Conservation (phyloP, 64 coral and sea anemone genomes). For the Montipora sp. region DNA sequence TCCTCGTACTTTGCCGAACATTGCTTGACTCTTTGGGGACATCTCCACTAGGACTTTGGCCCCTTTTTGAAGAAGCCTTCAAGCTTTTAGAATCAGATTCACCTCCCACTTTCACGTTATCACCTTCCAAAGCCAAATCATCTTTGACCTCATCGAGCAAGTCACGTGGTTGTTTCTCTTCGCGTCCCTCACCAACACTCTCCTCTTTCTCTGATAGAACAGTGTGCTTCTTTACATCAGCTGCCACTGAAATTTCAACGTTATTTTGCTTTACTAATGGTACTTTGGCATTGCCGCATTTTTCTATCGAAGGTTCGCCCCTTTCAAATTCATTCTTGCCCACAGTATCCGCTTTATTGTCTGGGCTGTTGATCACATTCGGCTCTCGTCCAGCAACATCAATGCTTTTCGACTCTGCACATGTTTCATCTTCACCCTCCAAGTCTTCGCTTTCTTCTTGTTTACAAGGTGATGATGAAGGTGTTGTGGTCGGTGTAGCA, state of each 20-base stretch:
- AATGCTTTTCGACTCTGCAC: background rate
- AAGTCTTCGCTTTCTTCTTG: background rate
- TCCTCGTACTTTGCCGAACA: slow-evolving; percentile 5
- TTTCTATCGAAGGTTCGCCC: background rate
- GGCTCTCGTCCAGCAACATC: background rate
- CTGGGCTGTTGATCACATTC: background rate
- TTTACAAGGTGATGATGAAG: background rate
- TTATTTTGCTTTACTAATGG: background rate
- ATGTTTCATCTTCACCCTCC: background rate
- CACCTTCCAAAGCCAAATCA: background rate
- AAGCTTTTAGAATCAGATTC: background rate
- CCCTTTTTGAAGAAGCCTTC: background rate
- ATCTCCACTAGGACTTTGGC: background rate
- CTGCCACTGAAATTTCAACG: background rate
- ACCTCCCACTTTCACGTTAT: background rate
- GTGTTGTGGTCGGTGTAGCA: background rate
- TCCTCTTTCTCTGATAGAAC: background rate
- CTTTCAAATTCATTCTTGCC: background rate
- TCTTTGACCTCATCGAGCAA: slow-evolving; percentile 4
- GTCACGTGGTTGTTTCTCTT: background rate
- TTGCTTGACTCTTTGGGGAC: background rate
- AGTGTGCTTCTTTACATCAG: background rate
- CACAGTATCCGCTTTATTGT: background rate
- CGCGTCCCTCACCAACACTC: background rate
- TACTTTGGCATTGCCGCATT: background rate